Evolutionary conservation across 2,888 invertebrate species (phyloP), one percentile per base, ranked within the genome.

Genomic region (Arrhopalites spinosus): DNA sequence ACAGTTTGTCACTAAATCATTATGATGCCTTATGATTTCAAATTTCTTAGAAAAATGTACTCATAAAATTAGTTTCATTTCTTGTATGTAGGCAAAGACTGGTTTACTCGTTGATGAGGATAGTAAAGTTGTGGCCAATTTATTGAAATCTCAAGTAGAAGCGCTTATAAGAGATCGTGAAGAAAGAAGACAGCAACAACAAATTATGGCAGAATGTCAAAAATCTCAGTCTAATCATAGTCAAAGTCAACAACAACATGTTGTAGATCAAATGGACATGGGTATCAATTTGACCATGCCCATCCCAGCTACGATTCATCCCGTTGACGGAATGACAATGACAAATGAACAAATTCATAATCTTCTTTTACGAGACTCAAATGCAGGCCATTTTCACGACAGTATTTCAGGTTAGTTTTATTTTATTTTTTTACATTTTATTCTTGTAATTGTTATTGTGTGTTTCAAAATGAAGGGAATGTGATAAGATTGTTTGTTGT

Each of bases 31-130:
- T n/a, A n/a, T n/a, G n/a, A n/a, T n/a, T n/a, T n/a, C n/a, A n/a
- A n/a, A n/a, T n/a, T n/a, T n/a, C n/a, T n/a, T n/a, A n/a, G n/a
- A n/a, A n/a, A n/a, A n/a, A n/a, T n/a, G n/a, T n/a, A n/a, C n/a
- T n/a, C n/a, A n/a, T n/a, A n/a, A n/a, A n/a, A n/a, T n/a, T n/a
- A n/a, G n/a, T n/a, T n/a, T n/a, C n/a, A n/a, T 29, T 45, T n/a
- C n/a, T n/a, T 27, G 17, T 66, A 78, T 84, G 13, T 80, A 89
- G 90, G 93, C 94, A 47, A 95, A 95, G 85, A 93, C 95, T 29
- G 95, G 96, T 50, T 92, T 96, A 84, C 94, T 98, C 84, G 93
- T 94, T 85, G 97, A 98, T 84, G 98, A 97, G 85, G 98, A 98
- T 86, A 92, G 94, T 0, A 90, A 94, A 84, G 92, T 93, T 77